These are phyloP conservation scores for Phylloscopus collybita DNA, from an alignment of 2,797 vertebrate species.

Conservation along the genomic window DNA sequence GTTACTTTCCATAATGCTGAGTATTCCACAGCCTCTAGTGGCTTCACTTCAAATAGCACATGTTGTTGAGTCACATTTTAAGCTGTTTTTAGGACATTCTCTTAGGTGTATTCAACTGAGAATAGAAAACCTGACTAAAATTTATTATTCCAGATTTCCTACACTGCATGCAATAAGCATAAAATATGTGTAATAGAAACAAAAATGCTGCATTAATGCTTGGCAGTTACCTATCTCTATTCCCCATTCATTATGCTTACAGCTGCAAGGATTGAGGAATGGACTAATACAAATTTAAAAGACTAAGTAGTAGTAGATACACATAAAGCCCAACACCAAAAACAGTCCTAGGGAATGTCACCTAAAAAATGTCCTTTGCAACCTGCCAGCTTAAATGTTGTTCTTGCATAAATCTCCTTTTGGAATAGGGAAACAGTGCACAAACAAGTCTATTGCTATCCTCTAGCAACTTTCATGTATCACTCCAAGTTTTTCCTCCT, in stretches of 20 bases:
- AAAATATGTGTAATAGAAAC: not conserved
- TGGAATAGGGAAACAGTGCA: not conserved
- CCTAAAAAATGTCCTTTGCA: not conserved
- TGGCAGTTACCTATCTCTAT: too few relatives aligned
- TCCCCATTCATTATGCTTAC: not conserved
- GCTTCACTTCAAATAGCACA: slow-evolving; percentile 27
- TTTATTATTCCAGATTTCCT: not conserved
- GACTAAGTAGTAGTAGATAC: not conserved
- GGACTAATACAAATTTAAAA: not conserved
- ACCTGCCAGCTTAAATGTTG: not conserved
- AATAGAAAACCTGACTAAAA: not conserved
- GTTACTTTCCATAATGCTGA: not conserved
- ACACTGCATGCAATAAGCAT: not conserved
- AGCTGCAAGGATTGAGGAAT: not conserved
- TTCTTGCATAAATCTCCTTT: not conserved
- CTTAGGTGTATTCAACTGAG: not conserved
- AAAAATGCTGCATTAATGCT: not conserved
- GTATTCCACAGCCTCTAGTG: slow-evolving; percentile 71
- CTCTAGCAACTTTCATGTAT: not conserved
- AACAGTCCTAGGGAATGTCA: not conserved
- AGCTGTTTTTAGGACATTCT: not conserved
- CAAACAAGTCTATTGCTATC: not conserved
- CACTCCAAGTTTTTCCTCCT: not conserved
- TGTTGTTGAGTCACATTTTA: not conserved
- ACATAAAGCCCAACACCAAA: not conserved